A percentile compares a stretch with the other conserved stretches of the same genome.
Evolutionary conservation across 2,113 vertebrate species (phyloP).

Genomic region (Microtus richardsoni): DNA sequence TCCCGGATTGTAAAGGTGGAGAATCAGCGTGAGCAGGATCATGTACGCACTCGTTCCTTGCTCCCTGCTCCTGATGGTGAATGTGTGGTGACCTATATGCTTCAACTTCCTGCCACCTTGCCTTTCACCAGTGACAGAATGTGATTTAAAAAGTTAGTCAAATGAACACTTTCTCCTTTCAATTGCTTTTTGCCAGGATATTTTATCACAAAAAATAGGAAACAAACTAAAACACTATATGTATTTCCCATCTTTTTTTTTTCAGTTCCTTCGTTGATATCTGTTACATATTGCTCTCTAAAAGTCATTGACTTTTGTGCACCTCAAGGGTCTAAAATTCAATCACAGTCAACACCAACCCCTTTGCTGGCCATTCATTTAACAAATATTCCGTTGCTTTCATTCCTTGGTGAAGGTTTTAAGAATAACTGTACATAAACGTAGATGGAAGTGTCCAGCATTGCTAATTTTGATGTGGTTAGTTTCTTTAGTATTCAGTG

Average conservation of each 20-base stretch:
- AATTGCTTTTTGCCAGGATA: not conserved
- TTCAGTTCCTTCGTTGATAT: not conserved
- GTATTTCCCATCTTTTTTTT: not conserved
- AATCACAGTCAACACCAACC: not conserved
- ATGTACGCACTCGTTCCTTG: too few relatives aligned
- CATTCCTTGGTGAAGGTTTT: constrained; percentile 14
- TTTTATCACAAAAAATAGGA: not conserved
- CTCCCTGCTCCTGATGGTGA: not conserved
- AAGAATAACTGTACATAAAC: not conserved
- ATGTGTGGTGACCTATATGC: not conserved
- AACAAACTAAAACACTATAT: not conserved
- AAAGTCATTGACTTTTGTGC: not conserved
- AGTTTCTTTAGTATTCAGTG: not conserved
- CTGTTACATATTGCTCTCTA: not conserved
- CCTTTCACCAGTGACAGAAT: too few relatives aligned
- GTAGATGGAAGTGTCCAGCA: not conserved
- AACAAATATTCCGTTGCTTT: not conserved
- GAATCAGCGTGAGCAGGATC: too few relatives aligned
- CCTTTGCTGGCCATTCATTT: not conserved
- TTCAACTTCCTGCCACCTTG: not conserved
- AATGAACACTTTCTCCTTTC: not conserved
- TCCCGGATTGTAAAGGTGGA: not conserved
- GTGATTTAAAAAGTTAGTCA: not conserved
- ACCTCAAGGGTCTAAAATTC: not conserved
- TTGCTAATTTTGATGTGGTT: not conserved